These are phyloP conservation scores for Lathamus discolor DNA, from an alignment of 2,113 vertebrate genomes.

Conservation along the genomic window DNA sequence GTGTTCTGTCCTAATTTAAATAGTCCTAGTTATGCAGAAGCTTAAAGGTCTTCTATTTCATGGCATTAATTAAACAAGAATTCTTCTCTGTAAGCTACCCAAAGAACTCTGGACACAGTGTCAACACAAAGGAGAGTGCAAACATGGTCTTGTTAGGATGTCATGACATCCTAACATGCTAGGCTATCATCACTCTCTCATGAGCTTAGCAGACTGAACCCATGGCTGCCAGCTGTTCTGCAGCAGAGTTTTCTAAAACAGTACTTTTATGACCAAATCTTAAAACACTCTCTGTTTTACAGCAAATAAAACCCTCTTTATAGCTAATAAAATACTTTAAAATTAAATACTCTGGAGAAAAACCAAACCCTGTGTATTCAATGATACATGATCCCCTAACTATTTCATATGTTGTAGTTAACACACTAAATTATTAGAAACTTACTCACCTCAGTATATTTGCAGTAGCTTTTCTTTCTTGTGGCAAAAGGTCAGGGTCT, in stretches of 20 bases:
- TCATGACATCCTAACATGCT: neutral
- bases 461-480: constrained; percentile 96
- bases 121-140: neutral
- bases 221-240: neutral
- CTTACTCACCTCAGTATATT: constrained; percentile 89
- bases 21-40: neutral
- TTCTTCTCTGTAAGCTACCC: neutral
- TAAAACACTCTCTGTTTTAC: neutral
- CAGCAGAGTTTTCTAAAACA: neutral
- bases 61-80: neutral
- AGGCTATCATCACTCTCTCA: neutral
- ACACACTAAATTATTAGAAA: neutral
- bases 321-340: neutral
- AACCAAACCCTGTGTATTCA: neutral
- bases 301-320: neutral
- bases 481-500: constrained; percentile 94
- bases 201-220: neutral
- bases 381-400: neutral
- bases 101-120: neutral
- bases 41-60: neutral
- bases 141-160: neutral
- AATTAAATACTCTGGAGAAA: neutral
- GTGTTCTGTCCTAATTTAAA: neutral
- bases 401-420: neutral
- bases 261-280: neutral